These are phyloP conservation scores for Oryzias javanicus DNA, from an alignment of 2,113 vertebrate species.

Conservation along the genomic window DNA sequence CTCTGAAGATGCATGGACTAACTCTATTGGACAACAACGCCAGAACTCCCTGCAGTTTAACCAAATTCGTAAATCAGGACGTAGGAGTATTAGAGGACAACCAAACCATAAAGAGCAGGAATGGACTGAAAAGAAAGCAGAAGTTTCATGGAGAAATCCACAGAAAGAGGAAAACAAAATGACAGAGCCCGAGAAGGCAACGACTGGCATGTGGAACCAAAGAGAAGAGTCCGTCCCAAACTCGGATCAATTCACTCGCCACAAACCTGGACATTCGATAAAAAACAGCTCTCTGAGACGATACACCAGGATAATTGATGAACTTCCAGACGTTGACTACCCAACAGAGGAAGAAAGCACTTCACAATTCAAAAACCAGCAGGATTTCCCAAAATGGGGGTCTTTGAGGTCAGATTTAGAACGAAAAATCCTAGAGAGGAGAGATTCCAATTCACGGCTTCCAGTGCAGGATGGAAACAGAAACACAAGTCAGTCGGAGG, in stretches of 20 bases:
- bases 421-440: constrained; percentile 6
- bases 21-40: background rate
- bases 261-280: background rate
- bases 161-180: constrained; percentile 23
- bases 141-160: constrained; percentile 8
- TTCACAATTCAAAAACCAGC: constrained; percentile 1
- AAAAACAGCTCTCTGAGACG: constrained; percentile 18
- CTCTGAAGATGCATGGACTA: background rate
- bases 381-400: background rate
- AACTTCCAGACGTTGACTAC: constrained; percentile 61
- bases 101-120: constrained; percentile 5
- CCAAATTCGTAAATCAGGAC: background rate
- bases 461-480: constrained; percentile 11
- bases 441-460: constrained; percentile 18
- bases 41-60: background rate
- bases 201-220: constrained; percentile 33
- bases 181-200: constrained; percentile 7
- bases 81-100: background rate
- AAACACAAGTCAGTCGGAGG: constrained; percentile 33
- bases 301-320: constrained; percentile 24
- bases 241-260: constrained; percentile 2
- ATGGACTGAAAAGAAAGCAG: constrained; percentile 50
- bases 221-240: background rate
- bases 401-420: background rate
- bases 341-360: constrained; percentile 33